Percentiles rank a stretch among this genome's conserved stretches.
Conservation (phyloP, 2,113 vertebrate genomes). For the Microcebus jonahi region DNA sequence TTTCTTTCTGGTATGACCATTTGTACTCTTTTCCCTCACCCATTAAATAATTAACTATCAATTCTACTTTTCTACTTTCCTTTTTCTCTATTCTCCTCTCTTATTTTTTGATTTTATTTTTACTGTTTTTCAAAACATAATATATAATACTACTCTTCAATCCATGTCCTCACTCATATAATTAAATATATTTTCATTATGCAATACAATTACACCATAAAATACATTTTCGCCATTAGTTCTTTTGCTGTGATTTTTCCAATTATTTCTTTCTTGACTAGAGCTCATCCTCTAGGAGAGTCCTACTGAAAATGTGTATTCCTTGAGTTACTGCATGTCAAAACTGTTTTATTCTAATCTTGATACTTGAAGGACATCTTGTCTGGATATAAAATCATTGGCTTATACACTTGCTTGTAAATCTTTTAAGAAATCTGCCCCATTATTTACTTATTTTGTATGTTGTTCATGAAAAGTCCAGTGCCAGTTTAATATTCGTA, state of each 20-base stretch:
- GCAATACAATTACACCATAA: neutral
- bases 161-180: neutral
- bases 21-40: neutral
- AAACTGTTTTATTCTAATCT: neutral
- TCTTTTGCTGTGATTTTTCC: neutral
- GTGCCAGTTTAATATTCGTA: neutral
- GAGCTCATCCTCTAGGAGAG: neutral
- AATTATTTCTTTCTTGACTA: neutral
- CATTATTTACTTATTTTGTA: neutral
- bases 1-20: neutral
- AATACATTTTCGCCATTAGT: neutral
- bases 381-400: neutral
- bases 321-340: neutral
- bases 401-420: neutral
- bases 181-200: neutral
- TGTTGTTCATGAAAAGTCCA: neutral
- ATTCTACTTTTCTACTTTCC: neutral
- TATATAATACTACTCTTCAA: neutral
- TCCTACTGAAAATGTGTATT: too few relatives aligned
- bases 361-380: neutral
- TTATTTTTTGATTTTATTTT: neutral
- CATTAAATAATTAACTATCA: neutral
- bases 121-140: neutral
- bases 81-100: neutral
- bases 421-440: neutral